Conservation (phyloP, 2,888 invertebrate genomes). For the Cepaea hortensis region DNA sequence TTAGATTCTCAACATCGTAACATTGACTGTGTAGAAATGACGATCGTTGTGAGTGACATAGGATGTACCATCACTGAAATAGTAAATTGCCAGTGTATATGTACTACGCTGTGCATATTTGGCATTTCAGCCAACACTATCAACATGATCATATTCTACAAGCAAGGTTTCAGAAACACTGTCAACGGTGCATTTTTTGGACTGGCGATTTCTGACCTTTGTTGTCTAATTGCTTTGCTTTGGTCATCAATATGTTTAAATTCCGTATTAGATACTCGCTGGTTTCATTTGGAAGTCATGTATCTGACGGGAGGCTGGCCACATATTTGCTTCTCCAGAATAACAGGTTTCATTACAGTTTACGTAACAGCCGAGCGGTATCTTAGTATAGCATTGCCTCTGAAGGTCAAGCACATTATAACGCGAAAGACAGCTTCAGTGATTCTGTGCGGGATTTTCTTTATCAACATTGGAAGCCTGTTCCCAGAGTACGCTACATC, state of each 20-base stretch:
- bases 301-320: too few relatives aligned
- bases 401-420: too few relatives aligned
- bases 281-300: neutral
- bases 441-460: too few relatives aligned
- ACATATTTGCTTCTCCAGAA: too few relatives aligned
- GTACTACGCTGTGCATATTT: neutral
- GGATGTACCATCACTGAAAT: neutral
- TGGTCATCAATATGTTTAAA: neutral
- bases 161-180: neutral
- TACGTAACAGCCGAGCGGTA: too few relatives aligned
- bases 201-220: neutral
- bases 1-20: neutral
- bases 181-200: neutral
- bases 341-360: too few relatives aligned
- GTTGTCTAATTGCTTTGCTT: neutral
- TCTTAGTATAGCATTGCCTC: too few relatives aligned
- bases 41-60: neutral
- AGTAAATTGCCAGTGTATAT: neutral
- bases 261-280: neutral
- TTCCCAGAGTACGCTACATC: too few relatives aligned
- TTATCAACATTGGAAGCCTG: too few relatives aligned
- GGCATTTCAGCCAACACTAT: neutral
- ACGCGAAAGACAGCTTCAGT: too few relatives aligned
- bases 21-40: neutral
- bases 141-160: neutral